Conservation (phyloP, 1,140 invertebrate genomes). For the Solen grandis region DNA sequence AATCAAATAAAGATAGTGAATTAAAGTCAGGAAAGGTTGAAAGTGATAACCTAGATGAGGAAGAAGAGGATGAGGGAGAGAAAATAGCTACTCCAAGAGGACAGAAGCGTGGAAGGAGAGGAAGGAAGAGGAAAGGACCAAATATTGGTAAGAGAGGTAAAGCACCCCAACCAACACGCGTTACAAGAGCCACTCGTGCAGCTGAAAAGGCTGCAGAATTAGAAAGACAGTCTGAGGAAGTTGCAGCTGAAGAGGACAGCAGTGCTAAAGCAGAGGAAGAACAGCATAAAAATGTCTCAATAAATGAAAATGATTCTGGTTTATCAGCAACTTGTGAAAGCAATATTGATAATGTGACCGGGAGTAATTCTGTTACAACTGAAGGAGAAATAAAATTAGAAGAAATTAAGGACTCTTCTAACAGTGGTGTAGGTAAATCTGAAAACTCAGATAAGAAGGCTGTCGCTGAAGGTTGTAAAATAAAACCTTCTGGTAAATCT, state of each 20-base stretch:
- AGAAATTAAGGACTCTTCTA: too few relatives aligned
- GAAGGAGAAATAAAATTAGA: too few relatives aligned
- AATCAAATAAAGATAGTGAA: conserved; percentile 1
- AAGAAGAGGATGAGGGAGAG: not conserved
- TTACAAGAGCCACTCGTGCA: conserved; percentile 2
- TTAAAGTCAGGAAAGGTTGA: conserved; percentile 11
- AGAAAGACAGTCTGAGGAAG: not conserved
- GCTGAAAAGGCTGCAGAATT: conserved; percentile 2
- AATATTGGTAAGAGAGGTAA: conserved; percentile 1
- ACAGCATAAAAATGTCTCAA: not conserved
- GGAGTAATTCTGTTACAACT: too few relatives aligned
- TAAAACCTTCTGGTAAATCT: too few relatives aligned
- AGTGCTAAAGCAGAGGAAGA: too few relatives aligned
- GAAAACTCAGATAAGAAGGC: too few relatives aligned
- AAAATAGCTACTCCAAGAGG: conserved; percentile 2
- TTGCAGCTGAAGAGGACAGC: not conserved
- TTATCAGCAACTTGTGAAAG: too few relatives aligned
- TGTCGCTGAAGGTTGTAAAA: too few relatives aligned
- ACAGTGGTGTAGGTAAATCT: too few relatives aligned
- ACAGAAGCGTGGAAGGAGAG: conserved; percentile 9
- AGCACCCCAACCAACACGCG: conserved; percentile 10
- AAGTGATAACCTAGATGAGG: not conserved
- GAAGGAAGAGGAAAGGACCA: conserved; percentile 29
- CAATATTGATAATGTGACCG: not conserved
- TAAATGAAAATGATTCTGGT: not conserved